These are phyloP conservation scores for Onychomys arenicola DNA, from an alignment of 2,797 vertebrate species.

Conservation along the genomic window DNA sequence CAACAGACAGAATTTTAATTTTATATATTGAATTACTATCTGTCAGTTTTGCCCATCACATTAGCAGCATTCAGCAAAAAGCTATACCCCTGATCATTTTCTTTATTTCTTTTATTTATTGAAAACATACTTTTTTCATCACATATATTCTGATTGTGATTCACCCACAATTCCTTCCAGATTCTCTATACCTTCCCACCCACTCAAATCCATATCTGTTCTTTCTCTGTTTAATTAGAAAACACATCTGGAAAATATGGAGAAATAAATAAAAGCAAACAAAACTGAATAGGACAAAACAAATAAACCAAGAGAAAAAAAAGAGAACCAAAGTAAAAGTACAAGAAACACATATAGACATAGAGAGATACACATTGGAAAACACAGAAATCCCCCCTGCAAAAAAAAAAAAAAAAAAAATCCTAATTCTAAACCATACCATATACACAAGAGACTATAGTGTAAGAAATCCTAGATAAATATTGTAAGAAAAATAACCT, in stretches of 20 bases:
- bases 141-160: background rate
- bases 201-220: background rate
- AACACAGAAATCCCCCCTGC: too few relatives aligned
- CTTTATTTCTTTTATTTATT: background rate
- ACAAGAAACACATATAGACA: background rate
- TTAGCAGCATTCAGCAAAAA: background rate
- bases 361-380: background rate
- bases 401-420: background rate
- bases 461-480: background rate
- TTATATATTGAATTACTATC: background rate
- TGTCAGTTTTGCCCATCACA: background rate
- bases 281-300: background rate
- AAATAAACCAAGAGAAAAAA: background rate
- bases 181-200: background rate
- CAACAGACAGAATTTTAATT: conserved; percentile 18
- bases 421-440: background rate
- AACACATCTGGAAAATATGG: background rate
- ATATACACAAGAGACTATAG: too few relatives aligned
- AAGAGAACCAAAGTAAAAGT: background rate
- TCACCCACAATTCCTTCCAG: background rate
- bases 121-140: background rate
- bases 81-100: background rate
- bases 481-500: background rate
- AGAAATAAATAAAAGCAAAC: background rate
- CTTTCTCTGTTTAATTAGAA: background rate